Conservation (phyloP, 1,140 invertebrate genomes). For the Sycobia sp. region DNA sequence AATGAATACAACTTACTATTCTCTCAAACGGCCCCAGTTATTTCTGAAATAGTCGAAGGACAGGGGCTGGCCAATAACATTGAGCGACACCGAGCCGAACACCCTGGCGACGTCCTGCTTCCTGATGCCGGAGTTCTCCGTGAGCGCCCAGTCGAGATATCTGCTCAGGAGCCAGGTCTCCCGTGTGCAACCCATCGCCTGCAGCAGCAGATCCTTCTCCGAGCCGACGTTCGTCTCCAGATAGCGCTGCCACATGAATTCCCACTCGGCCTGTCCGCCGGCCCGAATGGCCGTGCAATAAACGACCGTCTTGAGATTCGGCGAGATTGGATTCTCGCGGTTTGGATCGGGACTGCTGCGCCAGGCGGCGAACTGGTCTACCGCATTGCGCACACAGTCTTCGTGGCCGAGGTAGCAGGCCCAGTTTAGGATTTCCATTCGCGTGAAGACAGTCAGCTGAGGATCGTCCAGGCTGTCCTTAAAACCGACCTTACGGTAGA, state of each 20-base stretch:
- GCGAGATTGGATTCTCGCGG: constrained; percentile 78
- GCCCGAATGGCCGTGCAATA: constrained; percentile 84
- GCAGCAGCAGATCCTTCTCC: constrained; percentile 76
- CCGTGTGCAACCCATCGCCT: constrained; percentile 77
- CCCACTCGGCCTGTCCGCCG: constrained; percentile 82
- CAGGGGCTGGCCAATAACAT: constrained; percentile 74
- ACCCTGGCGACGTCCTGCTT: constrained; percentile 80
- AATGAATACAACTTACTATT: constrained; percentile 68
- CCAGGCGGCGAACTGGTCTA: constrained; percentile 75
- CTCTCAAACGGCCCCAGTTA: constrained; percentile 72
- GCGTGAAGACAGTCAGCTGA: constrained; percentile 70
- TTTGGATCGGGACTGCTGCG: constrained; percentile 70
- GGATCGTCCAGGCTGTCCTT: constrained; percentile 67
- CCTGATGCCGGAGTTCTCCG: constrained; percentile 74
- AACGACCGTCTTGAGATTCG: constrained; percentile 78
- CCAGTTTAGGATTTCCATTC: constrained; percentile 72
- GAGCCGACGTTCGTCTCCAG: constrained; percentile 73
- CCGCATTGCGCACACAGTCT: constrained; percentile 72
- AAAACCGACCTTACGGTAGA: constrained; percentile 73
- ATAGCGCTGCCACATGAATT: constrained; percentile 82
- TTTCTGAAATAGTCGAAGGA: constrained; percentile 76
- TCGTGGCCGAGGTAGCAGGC: constrained; percentile 74
- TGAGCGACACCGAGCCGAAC: constrained; percentile 73
- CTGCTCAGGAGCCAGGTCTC: constrained; percentile 78
- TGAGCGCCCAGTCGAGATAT: constrained; percentile 74